phyloP scores from a whole-genome alignment of 2,113 vertebrate species.

The Varanus salvator region DNA sequence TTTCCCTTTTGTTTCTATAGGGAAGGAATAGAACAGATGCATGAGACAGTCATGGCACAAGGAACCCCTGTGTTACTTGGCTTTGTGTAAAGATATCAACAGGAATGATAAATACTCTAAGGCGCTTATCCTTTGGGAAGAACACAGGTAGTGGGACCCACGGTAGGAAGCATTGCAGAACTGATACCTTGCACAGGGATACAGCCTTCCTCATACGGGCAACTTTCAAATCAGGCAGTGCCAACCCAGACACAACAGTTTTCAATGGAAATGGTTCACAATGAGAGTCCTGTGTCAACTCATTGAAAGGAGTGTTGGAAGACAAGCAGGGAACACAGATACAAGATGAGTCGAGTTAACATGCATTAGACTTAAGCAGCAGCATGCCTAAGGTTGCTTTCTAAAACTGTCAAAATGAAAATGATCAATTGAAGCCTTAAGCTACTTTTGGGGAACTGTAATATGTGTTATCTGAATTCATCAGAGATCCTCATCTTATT shows the following conservation, averaged over 20 bases:
- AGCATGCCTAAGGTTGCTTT: not conserved
- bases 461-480: not conserved
- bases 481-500: not conserved
- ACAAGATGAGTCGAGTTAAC: not conserved
- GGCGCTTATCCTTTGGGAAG: too few relatives aligned
- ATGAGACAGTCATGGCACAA: not conserved
- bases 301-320: not conserved
- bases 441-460: not conserved
- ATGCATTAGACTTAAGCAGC: not conserved
- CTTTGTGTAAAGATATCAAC: not conserved
- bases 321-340: not conserved
- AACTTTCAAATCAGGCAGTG: not conserved
- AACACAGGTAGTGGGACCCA: not conserved
- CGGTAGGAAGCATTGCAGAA: not conserved
- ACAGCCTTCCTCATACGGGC: not conserved
- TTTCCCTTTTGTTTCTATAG: not conserved
- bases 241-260: not conserved
- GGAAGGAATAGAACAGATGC: not conserved
- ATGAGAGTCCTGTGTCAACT: not conserved
- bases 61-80: not conserved
- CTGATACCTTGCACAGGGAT: not conserved
- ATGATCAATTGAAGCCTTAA: too few relatives aligned
- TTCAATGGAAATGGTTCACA: not conserved
- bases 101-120: not conserved
- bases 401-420: not conserved